These are phyloP conservation scores for Drosophila rubida DNA, from an alignment of 2,888 invertebrate genomes.

Conservation along the genomic window DNA sequence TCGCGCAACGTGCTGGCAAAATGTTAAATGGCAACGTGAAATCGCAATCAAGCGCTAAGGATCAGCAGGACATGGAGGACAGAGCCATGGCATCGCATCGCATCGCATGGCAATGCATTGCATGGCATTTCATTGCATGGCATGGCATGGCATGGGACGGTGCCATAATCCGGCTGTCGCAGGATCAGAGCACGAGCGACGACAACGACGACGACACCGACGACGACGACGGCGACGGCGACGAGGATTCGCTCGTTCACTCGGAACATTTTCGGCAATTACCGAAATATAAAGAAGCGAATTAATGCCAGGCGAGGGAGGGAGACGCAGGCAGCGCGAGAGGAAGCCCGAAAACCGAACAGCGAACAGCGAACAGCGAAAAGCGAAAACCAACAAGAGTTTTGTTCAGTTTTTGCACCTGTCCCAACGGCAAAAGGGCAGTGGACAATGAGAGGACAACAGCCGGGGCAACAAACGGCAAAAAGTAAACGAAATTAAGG, in stretches of 20 bases:
- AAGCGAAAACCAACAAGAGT: conserved; percentile 12
- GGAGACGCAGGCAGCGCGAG: not conserved
- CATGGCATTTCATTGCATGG: not conserved
- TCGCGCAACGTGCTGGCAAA: conserved; percentile 19
- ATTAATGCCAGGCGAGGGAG: conserved; percentile 52
- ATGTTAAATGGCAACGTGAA: conserved; percentile 56
- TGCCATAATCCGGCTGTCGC: conserved; percentile 69
- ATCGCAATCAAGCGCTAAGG: conserved; percentile 73
- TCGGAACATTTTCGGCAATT: conserved; percentile 74
- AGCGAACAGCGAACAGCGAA: not conserved
- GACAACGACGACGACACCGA: conserved; percentile 20
- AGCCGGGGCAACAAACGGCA: conserved; percentile 27
- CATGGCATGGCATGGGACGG: not conserved
- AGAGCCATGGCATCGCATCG: not conserved
- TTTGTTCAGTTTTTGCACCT: conserved; percentile 57
- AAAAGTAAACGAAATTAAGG: conserved; percentile 64
- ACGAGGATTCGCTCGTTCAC: conserved; percentile 72
- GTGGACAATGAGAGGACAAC: conserved; percentile 18
- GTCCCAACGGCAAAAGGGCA: conserved; percentile 39
- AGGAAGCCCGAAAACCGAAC: not conserved
- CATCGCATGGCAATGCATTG: not conserved
- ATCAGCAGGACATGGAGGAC: conserved; percentile 47
- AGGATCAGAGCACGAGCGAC: conserved; percentile 67
- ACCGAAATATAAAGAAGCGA: conserved; percentile 72
- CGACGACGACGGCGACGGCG: conserved; percentile 15